Percentiles rank a stretch among this genome's conserved stretches.
phyloP scores from a whole-genome alignment of 2,113 vertebrate genomes.

The Ptilorrhoa leucosticta region DNA sequence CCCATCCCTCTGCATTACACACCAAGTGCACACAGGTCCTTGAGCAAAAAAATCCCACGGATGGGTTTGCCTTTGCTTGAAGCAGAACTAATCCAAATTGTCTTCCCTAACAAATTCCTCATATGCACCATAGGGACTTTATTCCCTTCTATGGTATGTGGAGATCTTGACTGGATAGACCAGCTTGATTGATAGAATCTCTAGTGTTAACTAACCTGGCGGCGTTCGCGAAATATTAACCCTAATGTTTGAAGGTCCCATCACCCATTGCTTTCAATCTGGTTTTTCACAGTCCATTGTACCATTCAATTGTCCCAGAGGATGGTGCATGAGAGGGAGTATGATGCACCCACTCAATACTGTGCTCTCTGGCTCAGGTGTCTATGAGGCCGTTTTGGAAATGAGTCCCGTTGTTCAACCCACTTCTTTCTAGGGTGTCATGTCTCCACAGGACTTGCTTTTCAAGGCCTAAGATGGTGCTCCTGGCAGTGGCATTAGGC shows the following conservation, averaged over 20 bases:
- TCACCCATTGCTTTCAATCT: background rate
- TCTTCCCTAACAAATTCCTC: background rate
- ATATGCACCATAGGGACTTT: background rate
- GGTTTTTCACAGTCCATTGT: background rate
- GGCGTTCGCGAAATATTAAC: accelerated
- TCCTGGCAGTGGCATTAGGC: background rate
- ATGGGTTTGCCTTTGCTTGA: background rate
- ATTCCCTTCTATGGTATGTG: background rate
- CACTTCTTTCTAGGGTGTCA: background rate
- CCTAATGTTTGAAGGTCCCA: background rate
- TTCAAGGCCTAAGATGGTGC: background rate
- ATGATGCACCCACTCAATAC: background rate
- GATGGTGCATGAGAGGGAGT: background rate
- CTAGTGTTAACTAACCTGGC: background rate
- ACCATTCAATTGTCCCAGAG: background rate
- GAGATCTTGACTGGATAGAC: background rate
- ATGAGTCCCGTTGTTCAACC: accelerated
- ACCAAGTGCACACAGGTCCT: background rate
- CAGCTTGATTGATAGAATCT: background rate
- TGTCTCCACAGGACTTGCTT: background rate
- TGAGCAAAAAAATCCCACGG: background rate
- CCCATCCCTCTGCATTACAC: accelerated
- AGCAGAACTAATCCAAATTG: background rate
- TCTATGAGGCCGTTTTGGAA: background rate
- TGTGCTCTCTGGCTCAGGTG: background rate